Percentiles rank a stretch among this genome's conserved stretches.
Evolutionary conservation across 2,113 vertebrate genomes (phyloP).

Genomic region (Nannospalax galili): DNA sequence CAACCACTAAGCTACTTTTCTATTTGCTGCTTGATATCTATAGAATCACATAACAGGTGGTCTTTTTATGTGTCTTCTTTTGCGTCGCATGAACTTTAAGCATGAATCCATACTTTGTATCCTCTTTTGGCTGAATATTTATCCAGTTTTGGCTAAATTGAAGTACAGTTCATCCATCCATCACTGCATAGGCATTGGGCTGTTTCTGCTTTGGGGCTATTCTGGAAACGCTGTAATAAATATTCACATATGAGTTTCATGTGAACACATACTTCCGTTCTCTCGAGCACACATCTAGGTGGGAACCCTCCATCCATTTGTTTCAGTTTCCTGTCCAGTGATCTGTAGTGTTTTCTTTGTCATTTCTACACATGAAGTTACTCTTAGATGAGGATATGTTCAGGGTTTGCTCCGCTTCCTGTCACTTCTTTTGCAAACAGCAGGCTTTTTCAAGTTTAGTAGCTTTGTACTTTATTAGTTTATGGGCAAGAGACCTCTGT

Average conservation of each 20-base stretch:
- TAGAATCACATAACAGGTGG: background rate
- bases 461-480: background rate
- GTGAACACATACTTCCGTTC: background rate
- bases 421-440: conserved; percentile 41
- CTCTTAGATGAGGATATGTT: background rate
- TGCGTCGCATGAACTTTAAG: background rate
- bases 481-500: background rate
- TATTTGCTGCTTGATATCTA: background rate
- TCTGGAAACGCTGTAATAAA: background rate
- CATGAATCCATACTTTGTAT: background rate
- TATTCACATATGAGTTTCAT: background rate
- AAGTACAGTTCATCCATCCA: background rate
- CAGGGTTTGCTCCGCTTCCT: background rate
- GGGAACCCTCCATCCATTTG: background rate
- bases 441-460: background rate
- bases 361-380: background rate
- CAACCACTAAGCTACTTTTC: background rate
- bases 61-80: background rate
- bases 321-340: background rate
- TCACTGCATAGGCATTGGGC: background rate
- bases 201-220: background rate
- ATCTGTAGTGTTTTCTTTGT: background rate
- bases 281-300: background rate
- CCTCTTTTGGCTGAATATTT: background rate
- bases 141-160: background rate